Evolutionary conservation across 2,113 vertebrate genomes (phyloP), one percentile per base, ranked within the genome.

Genomic region (Uria aalge): DNA sequence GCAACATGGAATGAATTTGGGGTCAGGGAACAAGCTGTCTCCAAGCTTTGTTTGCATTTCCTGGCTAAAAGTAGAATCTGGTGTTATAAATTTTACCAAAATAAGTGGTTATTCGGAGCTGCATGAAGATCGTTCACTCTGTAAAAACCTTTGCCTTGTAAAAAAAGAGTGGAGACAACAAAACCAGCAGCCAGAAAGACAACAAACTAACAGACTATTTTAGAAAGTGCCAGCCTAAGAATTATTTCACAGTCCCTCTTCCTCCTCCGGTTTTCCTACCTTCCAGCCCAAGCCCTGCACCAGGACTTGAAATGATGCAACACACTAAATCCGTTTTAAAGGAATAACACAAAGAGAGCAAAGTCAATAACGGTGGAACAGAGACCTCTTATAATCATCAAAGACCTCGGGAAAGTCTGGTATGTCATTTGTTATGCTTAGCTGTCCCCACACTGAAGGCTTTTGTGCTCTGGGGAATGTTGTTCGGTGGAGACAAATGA

Each of bases 1-100:
- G 98, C 98, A 99, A 98, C 98, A 98, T 92, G 91, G 98, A 98
- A 98, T 98, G 98, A 98, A 98, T 98, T 97, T 98, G 92, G 94
- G 98, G 98, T 98, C 98, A 98, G 95, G 94, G 97, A 98, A 98
- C 98, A 98, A 98, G 97, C 98, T 96, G 98, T 98, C 96, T 98
- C 95, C 63, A 93, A 95, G 97, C 97, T 98, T 98, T 98, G 98
- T 98, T 98, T 98, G 97, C 94, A 97, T 98, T 98, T 98, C 97
- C 98, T 98, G 92, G 93, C 97, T 98, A 97, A 98, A 98, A 98
- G 97, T 98, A 96, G 96, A 98, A 98, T 97, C 92, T 94, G 88
- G 78, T 87, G 64, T 93, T 98, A 98, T 98, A 98, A 97, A 97
- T 97, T 98, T 98, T 97, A 96, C 96, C 92, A 97, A 98, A 97